These are phyloP conservation scores for Toxotes chatareus DNA, from an alignment of 2,113 vertebrate genomes.

Conservation along the genomic window DNA sequence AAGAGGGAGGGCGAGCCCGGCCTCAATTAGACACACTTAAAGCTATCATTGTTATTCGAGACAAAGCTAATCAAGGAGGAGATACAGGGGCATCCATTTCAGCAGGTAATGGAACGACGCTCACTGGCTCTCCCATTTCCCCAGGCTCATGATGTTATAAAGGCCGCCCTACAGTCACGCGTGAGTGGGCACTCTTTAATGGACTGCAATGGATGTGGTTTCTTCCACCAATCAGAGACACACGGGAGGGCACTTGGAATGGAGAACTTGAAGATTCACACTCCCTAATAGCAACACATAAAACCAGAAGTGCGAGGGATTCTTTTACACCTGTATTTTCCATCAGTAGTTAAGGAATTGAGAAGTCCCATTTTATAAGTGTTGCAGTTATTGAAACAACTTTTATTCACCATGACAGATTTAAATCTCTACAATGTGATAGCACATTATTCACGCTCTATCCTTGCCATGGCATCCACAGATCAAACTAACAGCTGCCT, in stretches of 20 bases:
- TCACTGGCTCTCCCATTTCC: slow-evolving; percentile 70
- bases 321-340: slow-evolving; percentile 46
- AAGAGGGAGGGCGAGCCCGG: slow-evolving; percentile 79
- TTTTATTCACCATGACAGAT: slow-evolving; percentile 2
- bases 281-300: slow-evolving; percentile 47
- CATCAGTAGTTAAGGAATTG: neutral
- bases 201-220: slow-evolving; percentile 70
- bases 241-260: slow-evolving; percentile 42
- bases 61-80: slow-evolving; percentile 85
- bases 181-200: slow-evolving; percentile 71
- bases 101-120: slow-evolving; percentile 80
- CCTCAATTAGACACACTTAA: slow-evolving; percentile 87
- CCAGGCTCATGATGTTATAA: slow-evolving; percentile 71
- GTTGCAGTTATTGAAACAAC: slow-evolving; percentile 10
- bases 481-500: slow-evolving; percentile 40
- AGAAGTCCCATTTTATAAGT: slow-evolving; percentile 20
- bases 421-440: slow-evolving; percentile 12
- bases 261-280: slow-evolving; percentile 46
- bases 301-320: slow-evolving; percentile 47
- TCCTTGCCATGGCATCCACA: neutral
- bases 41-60: slow-evolving; percentile 87
- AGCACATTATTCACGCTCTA: slow-evolving; percentile 7
- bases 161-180: slow-evolving; percentile 68
- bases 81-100: slow-evolving; percentile 81
- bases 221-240: slow-evolving; percentile 54